A percentile compares a stretch with the other conserved stretches of the same genome.
Evolutionary conservation across 2,797 vertebrate genomes (phyloP).

Genomic region (Xenops minutus): DNA sequence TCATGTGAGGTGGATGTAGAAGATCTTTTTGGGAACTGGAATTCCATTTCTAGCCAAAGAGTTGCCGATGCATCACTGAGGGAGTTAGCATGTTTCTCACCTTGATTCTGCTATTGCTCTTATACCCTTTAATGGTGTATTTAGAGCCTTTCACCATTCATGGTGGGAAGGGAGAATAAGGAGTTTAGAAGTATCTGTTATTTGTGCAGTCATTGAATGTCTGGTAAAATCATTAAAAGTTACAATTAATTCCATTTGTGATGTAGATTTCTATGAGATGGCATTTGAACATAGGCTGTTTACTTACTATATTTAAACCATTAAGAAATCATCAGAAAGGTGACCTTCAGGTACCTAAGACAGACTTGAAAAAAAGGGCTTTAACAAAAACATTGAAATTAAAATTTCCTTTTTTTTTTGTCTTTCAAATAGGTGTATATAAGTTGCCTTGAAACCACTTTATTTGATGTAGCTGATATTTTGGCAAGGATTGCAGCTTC

Average conservation of each 20-base stretch:
- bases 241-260: neutral
- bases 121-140: neutral
- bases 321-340: neutral
- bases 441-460: slow-evolving; percentile 79
- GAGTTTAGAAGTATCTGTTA: neutral
- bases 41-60: neutral
- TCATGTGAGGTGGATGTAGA: neutral
- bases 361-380: neutral
- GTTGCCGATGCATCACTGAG: neutral
- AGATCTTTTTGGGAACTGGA: neutral
- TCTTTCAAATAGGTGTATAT: slow-evolving; percentile 74
- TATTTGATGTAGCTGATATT: slow-evolving; percentile 87
- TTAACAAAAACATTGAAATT: neutral
- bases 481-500: slow-evolving; percentile 88
- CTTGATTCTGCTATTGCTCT: neutral
- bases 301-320: neutral
- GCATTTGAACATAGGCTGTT: neutral
- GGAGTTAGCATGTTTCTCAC: neutral
- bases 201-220: neutral
- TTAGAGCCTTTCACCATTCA: neutral
- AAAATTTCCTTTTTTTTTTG: neutral
- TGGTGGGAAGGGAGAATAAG: neutral
- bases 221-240: neutral
- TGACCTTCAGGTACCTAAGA: neutral
- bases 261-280: neutral